Evolutionary conservation across 2,888 invertebrate species (phyloP), one percentile per base, ranked within the genome.

Genomic region (Diarsia brunnea): DNA sequence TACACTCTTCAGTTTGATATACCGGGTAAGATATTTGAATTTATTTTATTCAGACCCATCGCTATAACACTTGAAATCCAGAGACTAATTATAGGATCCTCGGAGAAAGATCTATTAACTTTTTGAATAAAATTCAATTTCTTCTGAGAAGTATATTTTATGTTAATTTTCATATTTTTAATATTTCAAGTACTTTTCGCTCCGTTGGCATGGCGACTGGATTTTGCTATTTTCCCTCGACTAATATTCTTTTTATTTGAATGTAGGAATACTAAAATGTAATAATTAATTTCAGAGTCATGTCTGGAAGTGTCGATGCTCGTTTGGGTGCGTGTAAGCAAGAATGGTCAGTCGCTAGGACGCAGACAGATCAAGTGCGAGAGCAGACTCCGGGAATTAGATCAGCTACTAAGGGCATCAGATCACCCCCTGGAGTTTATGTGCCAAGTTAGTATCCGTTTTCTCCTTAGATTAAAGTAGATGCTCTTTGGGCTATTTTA

Each of bases 301-400:
- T 98, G 98, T 90, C 97, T 98, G 88, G 98, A 98, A 92, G 98
- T 98, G 1, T 98, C 98, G 3, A 98, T 98, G 95, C 97, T 98
- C 90, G 98, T 98, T 21, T 98, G 98, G 92, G 97, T 99, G 49
- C 97, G 98, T 64, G 98, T 99, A 60, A 98, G 98, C 90, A 98
- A 98, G 91, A 98, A 98, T 90, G 98, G 98, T 5, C 97, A 97
- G 89, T 97, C 98, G 10, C 96, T 98, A 38, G 99, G 99, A 0
- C 97, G 98, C 63, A 96, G 98, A n/a, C 98, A 98, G 89, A 98
- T 99, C 86, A 99, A 99, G 93, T 99, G 98, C 94, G 98, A 98
- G 94, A 98, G 98, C 90, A 97, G 98, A 73, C 96, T 98, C 71
- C 96, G 98, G 51, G 98, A 99, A 91, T 95, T 99, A 73, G 98